Base-by-base conservation (phyloP, 2,113 vertebrate genomes). In the Cnemophilus loriae region DNA sequence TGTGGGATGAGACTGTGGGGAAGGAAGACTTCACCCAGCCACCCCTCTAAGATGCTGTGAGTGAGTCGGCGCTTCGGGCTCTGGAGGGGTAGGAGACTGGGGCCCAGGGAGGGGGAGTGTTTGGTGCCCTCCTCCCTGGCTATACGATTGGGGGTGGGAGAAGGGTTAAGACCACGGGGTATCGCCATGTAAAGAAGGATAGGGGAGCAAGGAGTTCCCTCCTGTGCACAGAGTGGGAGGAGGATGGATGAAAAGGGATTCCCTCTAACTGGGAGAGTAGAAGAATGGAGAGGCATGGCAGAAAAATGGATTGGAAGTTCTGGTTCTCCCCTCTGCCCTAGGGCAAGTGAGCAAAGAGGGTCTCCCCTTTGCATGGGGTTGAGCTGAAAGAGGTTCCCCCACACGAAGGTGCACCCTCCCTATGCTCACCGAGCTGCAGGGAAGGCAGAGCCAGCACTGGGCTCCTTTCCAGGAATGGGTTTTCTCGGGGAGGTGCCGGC, bases 381-480 rank as follows among this genome's bases (percentile, higher is more conserved):
- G 44, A 79, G n/a, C 70, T 53, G 49, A 44, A 70, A 71, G 49
- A 78, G 41, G 14, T 71, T 91, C 42, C 33, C 14, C 21, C 11
- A 14, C 9, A 9, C 0, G 0, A 37, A 82, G 77, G 63, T 75
- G 24, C 9, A 46, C 46, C 30, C 6, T 93, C 26, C 32, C 46
- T 7, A 0, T 23, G n/a, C 39, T 87, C 21, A 7, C 27, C 0
- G 7, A 86, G 59, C 88, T 8, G 13, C 56, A 37, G 76, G 74
- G 87, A 84, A 82, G 44, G 49, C 78, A 94, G 93, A 52, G 82
- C 69, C 64, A 82, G 89, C 82, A 47, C 87, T 35, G 89, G 87
- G 92, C 89, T 93, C 96, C 97, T 95, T 95, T 98, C 98, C 98
- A 97, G 97, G 97, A 98, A 98, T 96, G 96, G 94, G 89, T 91